Evolutionary conservation across 2,113 vertebrate genomes (phyloP).

Genomic region (Passerina amoena): DNA sequence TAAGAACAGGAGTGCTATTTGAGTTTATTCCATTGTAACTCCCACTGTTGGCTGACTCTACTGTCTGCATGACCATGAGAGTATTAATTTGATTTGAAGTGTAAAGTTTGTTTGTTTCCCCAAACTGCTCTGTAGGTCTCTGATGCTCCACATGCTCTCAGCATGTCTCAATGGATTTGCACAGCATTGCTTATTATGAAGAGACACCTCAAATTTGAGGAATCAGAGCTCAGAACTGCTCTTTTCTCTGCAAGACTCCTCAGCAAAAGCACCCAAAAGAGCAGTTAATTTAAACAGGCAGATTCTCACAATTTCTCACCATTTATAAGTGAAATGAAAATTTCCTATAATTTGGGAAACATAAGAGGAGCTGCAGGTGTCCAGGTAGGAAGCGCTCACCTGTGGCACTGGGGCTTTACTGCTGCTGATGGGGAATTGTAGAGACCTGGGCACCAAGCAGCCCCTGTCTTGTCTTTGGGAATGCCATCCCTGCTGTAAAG

Average conservation of each 20-base stretch:
- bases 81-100: constrained; percentile 27
- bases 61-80: background rate
- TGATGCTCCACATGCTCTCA: background rate
- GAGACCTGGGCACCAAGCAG: background rate
- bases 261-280: background rate
- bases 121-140: background rate
- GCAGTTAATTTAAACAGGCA: constrained; percentile 4
- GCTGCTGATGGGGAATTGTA: background rate
- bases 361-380: background rate
- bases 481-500: background rate
- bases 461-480: background rate
- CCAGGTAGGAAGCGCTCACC: background rate
- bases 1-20: background rate
- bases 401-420: background rate
- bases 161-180: background rate
- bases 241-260: background rate
- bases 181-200: background rate
- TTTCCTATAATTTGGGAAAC: background rate
- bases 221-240: background rate
- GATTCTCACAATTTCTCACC: background rate
- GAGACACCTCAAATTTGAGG: background rate
- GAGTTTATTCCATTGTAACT: constrained; percentile 21
- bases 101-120: constrained; percentile 10
- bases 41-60: constrained; percentile 13
- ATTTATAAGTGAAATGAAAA: background rate